A percentile compares a stretch with the other conserved stretches of the same genome.
phyloP scores from a whole-genome alignment of 2,113 vertebrate species.

The Alosa alosa region DNA sequence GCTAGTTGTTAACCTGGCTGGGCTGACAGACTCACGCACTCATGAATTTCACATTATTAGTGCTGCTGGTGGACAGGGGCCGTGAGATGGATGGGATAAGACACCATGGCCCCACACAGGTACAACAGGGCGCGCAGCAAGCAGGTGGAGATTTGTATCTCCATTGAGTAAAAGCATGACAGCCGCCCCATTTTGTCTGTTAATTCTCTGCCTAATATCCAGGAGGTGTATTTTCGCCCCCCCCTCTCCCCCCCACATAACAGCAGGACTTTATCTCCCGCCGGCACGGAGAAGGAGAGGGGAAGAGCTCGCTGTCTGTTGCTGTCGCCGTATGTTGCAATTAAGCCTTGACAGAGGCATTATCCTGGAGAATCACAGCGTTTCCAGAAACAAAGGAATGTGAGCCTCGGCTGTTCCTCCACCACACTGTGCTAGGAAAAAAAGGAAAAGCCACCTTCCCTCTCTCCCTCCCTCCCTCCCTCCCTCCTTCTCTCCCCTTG shows the following conservation, averaged over 20 bases:
- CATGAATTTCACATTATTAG: constrained; percentile 50
- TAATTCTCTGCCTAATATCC: constrained; percentile 45
- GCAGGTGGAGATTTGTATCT: constrained; percentile 46
- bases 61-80: constrained; percentile 4
- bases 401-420: not conserved
- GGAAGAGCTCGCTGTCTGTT: constrained; percentile 21
- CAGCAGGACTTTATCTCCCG: constrained; percentile 40
- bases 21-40: constrained; percentile 31
- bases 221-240: constrained; percentile 14
- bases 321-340: constrained; percentile 23
- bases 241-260: constrained; percentile 17
- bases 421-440: not conserved
- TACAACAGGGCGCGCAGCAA: constrained; percentile 29
- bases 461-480: constrained; percentile 22
- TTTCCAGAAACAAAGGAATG: constrained; percentile 28
- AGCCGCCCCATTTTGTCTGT: constrained; percentile 38
- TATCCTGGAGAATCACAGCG: constrained; percentile 16
- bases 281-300: constrained; percentile 1
- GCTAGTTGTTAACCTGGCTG: constrained; percentile 46
- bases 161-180: constrained; percentile 30
- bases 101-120: constrained; percentile 24
- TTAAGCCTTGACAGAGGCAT: constrained; percentile 37
- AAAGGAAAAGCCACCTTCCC: not conserved
- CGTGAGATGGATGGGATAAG: constrained; percentile 39
- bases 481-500: not conserved